These are phyloP conservation scores for Amblyopsis hoosieri DNA, from an alignment of 2,797 vertebrate species.

Conservation along the genomic window DNA sequence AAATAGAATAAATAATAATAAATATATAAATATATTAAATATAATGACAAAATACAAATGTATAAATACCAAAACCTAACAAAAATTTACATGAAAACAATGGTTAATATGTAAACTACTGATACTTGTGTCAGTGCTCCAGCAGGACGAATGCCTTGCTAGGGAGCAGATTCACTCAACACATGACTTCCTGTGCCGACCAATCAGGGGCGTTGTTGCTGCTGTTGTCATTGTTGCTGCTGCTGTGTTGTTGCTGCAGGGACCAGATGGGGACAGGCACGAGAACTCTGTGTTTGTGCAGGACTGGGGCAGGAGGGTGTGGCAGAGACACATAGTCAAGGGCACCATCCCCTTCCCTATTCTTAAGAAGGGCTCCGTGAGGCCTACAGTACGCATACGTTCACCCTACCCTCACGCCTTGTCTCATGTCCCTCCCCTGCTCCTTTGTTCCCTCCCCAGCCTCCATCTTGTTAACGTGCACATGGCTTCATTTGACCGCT, in stretches of 20 bases:
- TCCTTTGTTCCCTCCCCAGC: conserved; percentile 12
- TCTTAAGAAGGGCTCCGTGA: conserved; percentile 81
- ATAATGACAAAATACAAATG: too few species aligned
- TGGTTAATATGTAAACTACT: too few species aligned
- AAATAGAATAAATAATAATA: too few species aligned
- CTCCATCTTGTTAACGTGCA: too few species aligned
- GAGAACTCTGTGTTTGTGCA: conserved; percentile 79
- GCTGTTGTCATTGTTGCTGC: conserved; percentile 17
- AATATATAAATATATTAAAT: too few species aligned
- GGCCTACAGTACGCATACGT: conserved; percentile 40
- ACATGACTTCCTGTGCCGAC: conserved; percentile 38
- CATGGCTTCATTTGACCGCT: too few species aligned
- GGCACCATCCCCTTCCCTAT: conserved; percentile 81
- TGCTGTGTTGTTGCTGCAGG: conserved; percentile 68
- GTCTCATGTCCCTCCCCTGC: conserved; percentile 10
- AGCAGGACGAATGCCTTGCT: not conserved
- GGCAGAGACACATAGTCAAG: conserved; percentile 82
- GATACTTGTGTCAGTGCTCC: too few species aligned
- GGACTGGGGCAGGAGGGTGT: conserved; percentile 83
- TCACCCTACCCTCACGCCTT: too few species aligned
- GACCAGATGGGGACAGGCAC: conserved; percentile 70
- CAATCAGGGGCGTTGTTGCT: conserved; percentile 18
- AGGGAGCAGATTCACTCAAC: conserved; percentile 12
- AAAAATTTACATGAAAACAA: too few species aligned
- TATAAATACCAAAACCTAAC: too few species aligned